A percentile compares a stretch with the other conserved stretches of the same genome.
Conservation (phyloP, 2,888 invertebrate genomes). For the Sinhomidia bicolor region DNA sequence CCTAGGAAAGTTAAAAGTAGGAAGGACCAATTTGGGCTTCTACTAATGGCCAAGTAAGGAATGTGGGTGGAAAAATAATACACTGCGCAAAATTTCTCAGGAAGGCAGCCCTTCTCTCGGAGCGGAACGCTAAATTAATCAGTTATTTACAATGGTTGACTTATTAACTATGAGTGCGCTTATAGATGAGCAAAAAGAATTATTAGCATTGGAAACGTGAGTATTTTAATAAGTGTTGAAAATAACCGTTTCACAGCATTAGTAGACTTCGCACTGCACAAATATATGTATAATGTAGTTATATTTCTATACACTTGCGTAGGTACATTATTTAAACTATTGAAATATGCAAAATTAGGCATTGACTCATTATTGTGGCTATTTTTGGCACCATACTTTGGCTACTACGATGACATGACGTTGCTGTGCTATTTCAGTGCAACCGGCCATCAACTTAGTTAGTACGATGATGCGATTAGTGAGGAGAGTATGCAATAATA, state of each 20-base stretch:
- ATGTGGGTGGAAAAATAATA: conserved; percentile 25
- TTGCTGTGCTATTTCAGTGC: neutral
- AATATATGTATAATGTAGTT: neutral
- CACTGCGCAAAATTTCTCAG: neutral
- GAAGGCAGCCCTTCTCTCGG: neutral
- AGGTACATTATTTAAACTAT: conserved; percentile 14
- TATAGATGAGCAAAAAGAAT: neutral
- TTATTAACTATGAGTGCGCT: neutral
- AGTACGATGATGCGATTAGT: conserved; percentile 49
- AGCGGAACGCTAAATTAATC: conserved; percentile 21
- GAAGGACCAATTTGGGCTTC: neutral
- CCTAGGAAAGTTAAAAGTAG: conserved; percentile 1
- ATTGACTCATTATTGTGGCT: conserved; percentile 26
- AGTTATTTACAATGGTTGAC: conserved; percentile 11
- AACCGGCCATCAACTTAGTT: conserved; percentile 43
- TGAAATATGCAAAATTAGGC: conserved; percentile 28
- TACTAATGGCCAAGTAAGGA: neutral
- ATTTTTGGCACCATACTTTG: conserved; percentile 30
- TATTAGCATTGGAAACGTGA: neutral
- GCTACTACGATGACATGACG: neutral
- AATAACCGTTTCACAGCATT: conserved; percentile 32
- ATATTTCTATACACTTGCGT: neutral
- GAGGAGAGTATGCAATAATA: conserved; percentile 53
- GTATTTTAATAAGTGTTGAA: conserved; percentile 36
- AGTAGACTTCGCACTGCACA: neutral